Evolutionary conservation across 2,888 invertebrate genomes (phyloP).

Genomic region (Corbicula japonica): DNA sequence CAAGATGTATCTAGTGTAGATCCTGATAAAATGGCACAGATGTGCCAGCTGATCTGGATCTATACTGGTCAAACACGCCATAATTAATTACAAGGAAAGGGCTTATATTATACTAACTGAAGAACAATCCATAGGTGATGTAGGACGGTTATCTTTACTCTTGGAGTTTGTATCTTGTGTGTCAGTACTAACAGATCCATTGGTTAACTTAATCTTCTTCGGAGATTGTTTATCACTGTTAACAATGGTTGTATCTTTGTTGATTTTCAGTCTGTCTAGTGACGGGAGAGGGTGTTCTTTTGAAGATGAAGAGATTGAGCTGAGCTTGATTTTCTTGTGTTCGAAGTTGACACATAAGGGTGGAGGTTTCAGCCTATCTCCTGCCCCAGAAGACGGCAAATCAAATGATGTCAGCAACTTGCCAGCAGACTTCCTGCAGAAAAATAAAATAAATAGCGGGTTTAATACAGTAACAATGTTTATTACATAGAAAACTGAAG

Average conservation of each 20-base stretch:
- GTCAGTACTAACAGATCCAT: not conserved
- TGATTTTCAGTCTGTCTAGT: not conserved
- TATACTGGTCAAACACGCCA: too few relatives aligned
- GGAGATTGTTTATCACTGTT: not conserved
- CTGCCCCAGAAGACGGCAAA: slow-evolving; percentile 32
- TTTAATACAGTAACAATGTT: not conserved
- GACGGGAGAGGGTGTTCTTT: not conserved
- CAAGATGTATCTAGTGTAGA: too few relatives aligned
- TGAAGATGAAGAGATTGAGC: slow-evolving; percentile 29
- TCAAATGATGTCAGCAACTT: slow-evolving; percentile 68
- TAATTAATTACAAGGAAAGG: not conserved
- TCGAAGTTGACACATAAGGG: slow-evolving; percentile 78
- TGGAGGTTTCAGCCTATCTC: slow-evolving; percentile 78
- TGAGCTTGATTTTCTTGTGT: slow-evolving; percentile 79
- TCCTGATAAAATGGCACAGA: too few relatives aligned
- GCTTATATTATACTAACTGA: not conserved
- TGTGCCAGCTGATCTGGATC: too few relatives aligned
- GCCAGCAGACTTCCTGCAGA: slow-evolving; percentile 60
- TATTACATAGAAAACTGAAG: not conserved
- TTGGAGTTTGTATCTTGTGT: not conserved
- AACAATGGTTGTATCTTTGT: not conserved
- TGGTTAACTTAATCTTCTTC: slow-evolving; percentile 19
- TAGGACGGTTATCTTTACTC: not conserved
- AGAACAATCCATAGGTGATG: not conserved
- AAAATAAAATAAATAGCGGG: slow-evolving; percentile 6